A percentile compares a stretch with the other conserved stretches of the same genome.
These are phyloP conservation scores for Alviniconcha marisindica DNA, from an alignment of 1,140 invertebrate species.

Conservation along the genomic window DNA sequence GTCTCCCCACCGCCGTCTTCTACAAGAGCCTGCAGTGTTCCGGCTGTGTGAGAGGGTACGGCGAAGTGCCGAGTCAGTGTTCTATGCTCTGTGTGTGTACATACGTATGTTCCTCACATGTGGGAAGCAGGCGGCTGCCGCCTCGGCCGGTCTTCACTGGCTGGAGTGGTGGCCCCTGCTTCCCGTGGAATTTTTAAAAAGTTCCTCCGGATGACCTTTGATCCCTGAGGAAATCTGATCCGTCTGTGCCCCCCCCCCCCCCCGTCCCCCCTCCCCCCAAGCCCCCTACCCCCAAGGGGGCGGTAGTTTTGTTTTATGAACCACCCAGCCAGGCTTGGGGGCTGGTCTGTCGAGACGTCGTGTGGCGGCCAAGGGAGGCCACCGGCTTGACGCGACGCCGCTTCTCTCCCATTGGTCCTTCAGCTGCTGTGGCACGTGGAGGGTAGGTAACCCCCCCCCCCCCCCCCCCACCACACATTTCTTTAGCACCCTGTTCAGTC, in stretches of 20 bases:
- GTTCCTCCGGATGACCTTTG: slow-evolving; percentile 53
- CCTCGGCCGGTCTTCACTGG: not conserved
- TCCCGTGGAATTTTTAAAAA: slow-evolving; percentile 52
- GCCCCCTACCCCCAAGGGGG: not conserved
- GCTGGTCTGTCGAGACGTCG: not conserved
- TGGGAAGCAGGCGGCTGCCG: slow-evolving; percentile 37
- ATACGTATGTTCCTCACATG: not conserved
- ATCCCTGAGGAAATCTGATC: slow-evolving; percentile 47
- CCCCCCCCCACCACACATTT: not conserved
- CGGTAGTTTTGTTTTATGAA: not conserved
- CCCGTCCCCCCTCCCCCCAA: not conserved
- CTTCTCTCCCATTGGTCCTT: slow-evolving; percentile 5
- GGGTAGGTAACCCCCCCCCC: not conserved
- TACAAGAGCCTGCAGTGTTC: too few relatives aligned
- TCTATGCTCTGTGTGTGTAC: too few relatives aligned
- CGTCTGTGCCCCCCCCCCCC: slow-evolving; percentile 12
- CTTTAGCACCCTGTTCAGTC: not conserved
- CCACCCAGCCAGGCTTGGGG: not conserved
- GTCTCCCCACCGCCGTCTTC: too few relatives aligned
- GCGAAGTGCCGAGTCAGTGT: too few relatives aligned
- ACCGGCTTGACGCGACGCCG: not conserved
- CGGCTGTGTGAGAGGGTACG: too few relatives aligned
- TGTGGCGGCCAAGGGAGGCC: slow-evolving; percentile 23
- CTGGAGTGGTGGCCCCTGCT: slow-evolving; percentile 42
- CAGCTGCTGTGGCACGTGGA: not conserved